Evolutionary conservation across 2,113 vertebrate genomes (phyloP).

Genomic region (Psettodes erumei): DNA sequence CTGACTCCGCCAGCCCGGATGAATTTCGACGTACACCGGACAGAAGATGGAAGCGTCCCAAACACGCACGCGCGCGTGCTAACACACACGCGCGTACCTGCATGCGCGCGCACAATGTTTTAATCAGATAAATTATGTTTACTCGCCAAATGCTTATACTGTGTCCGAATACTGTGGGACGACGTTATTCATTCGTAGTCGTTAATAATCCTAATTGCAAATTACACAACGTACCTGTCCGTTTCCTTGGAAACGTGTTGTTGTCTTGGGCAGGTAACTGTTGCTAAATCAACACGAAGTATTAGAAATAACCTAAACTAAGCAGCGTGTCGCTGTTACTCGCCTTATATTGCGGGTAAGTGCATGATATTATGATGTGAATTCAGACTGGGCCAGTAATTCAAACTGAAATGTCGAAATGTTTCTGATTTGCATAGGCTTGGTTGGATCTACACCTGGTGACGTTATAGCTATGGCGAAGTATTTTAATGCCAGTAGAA

Average conservation of each 20-base stretch:
- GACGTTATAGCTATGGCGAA: no score
- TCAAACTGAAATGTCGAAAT: neutral
- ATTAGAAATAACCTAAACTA: neutral
- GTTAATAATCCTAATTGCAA: neutral
- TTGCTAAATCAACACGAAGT: neutral
- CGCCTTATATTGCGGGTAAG: neutral
- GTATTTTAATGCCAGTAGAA: no score
- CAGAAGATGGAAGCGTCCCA: no score
- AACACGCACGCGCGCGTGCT: no score
- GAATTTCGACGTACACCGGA: neutral
- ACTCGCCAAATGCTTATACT: neutral
- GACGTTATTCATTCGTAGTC: neutral
- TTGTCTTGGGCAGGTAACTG: constrained; percentile 2
- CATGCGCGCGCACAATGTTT: neutral
- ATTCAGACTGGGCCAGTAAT: neutral
- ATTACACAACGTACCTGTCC: constrained; percentile 8
- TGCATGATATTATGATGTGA: neutral
- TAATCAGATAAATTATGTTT: neutral
- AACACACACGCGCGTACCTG: no score
- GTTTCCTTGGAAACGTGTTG: constrained; percentile 40
- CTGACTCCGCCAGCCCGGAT: neutral
- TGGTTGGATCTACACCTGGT: no score
- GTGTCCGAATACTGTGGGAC: neutral
- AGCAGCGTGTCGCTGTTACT: neutral
- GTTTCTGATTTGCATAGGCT: neutral